A percentile compares a stretch with the other conserved stretches of the same genome.
Conservation (phyloP, 2,113 vertebrate species). For the Percopsis transmontana region DNA sequence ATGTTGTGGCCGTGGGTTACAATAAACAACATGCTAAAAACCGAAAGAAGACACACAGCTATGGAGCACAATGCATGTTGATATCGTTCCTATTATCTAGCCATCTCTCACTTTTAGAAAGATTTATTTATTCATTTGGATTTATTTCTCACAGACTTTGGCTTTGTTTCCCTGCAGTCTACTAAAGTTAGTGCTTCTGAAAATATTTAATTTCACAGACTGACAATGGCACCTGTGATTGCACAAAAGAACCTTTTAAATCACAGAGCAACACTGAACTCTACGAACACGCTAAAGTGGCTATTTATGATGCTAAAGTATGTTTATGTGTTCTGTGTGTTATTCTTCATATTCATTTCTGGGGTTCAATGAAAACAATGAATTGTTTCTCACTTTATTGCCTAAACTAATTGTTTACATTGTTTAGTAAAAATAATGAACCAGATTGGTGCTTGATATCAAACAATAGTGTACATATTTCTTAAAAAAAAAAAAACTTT, state of each 20-base stretch:
- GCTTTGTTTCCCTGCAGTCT: constrained; percentile 12
- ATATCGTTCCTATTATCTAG: background rate
- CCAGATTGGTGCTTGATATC: background rate
- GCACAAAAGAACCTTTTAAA: constrained; percentile 5
- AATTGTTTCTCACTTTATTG: no score
- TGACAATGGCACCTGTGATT: background rate
- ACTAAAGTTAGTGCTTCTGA: background rate
- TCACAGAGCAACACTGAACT: background rate
- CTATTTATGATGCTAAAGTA: background rate
- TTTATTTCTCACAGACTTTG: background rate
- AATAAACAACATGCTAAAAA: constrained; percentile 52
- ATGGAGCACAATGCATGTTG: constrained; percentile 33
- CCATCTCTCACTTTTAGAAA: background rate
- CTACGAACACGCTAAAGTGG: constrained; percentile 13
- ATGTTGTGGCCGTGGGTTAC: constrained; percentile 52
- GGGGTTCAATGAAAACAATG: no score
- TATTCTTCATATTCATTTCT: no score
- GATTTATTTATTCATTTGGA: background rate
- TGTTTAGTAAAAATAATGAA: background rate
- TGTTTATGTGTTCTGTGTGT: constrained; percentile 5
- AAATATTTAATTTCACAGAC: constrained; percentile 7
- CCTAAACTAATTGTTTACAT: background rate
- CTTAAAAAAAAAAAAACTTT: background rate
- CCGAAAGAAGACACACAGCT: constrained; percentile 47
- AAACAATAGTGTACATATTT: background rate